A percentile compares a stretch with the other conserved stretches of the same genome.
Conservation (phyloP, 2,113 vertebrate genomes). For the Perca schrenkii region DNA sequence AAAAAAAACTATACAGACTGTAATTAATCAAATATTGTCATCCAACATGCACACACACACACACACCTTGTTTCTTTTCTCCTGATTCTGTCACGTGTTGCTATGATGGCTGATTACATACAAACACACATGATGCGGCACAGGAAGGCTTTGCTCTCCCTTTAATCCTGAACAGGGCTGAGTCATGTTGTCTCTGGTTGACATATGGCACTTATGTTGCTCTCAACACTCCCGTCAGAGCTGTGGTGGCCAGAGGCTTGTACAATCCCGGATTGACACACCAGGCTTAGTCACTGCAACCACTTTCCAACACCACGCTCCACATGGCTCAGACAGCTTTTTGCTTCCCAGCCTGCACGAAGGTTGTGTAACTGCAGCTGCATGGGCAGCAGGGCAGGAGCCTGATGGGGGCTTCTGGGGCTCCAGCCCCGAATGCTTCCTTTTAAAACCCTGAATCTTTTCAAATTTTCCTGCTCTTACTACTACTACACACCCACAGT, state of each 20-base stretch:
- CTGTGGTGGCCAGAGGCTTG: slow-evolving; percentile 38
- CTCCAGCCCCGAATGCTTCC: too few species aligned
- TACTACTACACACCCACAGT: too few species aligned
- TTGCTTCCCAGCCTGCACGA: slow-evolving; percentile 26
- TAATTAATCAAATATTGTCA: not conserved
- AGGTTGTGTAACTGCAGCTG: slow-evolving; percentile 57
- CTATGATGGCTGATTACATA: slow-evolving; percentile 2
- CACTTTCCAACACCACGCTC: slow-evolving; percentile 36
- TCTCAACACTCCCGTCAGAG: slow-evolving; percentile 44
- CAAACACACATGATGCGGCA: not conserved
- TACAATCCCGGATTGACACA: slow-evolving; percentile 52
- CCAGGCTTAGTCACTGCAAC: slow-evolving; percentile 53
- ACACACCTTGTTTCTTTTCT: not conserved
- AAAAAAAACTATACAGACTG: not conserved
- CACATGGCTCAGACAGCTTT: slow-evolving; percentile 5
- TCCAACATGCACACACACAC: too few species aligned
- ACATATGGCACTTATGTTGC: slow-evolving; percentile 64
- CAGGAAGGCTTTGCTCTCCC: not conserved
- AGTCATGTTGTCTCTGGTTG: slow-evolving; percentile 48
- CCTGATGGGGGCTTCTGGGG: too few species aligned
- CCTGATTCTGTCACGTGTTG: not conserved
- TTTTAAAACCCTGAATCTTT: too few species aligned
- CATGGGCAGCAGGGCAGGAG: not conserved
- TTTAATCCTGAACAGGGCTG: slow-evolving; percentile 26
- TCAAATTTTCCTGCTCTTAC: too few species aligned